A percentile compares a stretch with the other conserved stretches of the same genome.
These are phyloP conservation scores for Morbakka virulenta DNA, from an alignment of 30 jellyfish, hydroid and myxozoan species.

Conservation along the genomic window DNA sequence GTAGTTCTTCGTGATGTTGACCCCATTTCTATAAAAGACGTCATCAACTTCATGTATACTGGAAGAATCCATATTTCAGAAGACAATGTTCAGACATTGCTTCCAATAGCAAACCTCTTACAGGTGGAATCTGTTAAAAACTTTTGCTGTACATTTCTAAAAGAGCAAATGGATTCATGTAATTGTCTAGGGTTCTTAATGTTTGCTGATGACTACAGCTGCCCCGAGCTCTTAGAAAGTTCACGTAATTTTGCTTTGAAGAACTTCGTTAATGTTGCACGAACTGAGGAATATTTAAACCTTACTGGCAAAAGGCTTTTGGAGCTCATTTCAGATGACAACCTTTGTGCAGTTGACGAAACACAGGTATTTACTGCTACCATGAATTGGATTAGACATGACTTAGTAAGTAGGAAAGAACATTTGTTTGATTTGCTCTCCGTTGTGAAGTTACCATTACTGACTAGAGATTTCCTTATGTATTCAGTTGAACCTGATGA, in stretches of 20 bases:
- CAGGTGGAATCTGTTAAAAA: slow-evolving; percentile 71
- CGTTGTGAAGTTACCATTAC: slow-evolving; percentile 58
- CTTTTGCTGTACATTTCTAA: slow-evolving; percentile 74
- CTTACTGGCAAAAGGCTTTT: slow-evolving; percentile 27
- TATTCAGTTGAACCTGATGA: slow-evolving; percentile 87
- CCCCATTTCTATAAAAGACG: slow-evolving; percentile 51
- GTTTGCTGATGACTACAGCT: slow-evolving; percentile 84
- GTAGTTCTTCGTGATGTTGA: slow-evolving; percentile 73
- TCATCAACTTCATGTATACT: slow-evolving; percentile 74
- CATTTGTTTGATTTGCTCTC: slow-evolving; percentile 52
- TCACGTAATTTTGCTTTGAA: slow-evolving; percentile 49
- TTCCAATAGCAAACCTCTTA: slow-evolving; percentile 66
- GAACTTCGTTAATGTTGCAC: slow-evolving; percentile 57
- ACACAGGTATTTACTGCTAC: slow-evolving; percentile 64
- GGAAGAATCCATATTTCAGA: slow-evolving; percentile 60
- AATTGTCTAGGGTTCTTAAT: slow-evolving; percentile 75
- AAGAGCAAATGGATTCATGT: slow-evolving; percentile 66
- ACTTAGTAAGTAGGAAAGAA: slow-evolving; percentile 33
- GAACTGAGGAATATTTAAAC: slow-evolving; percentile 69
- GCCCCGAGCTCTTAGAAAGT: slow-evolving; percentile 21
- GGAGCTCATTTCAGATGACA: slow-evolving; percentile 60
- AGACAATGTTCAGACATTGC: slow-evolving; percentile 71
- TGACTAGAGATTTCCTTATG: slow-evolving; percentile 81
- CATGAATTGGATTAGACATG: slow-evolving; percentile 69
- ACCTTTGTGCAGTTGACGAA: slow-evolving; percentile 57